phyloP scores from a whole-genome alignment of 2,797 vertebrate genomes.

The Liparis tanakae region DNA sequence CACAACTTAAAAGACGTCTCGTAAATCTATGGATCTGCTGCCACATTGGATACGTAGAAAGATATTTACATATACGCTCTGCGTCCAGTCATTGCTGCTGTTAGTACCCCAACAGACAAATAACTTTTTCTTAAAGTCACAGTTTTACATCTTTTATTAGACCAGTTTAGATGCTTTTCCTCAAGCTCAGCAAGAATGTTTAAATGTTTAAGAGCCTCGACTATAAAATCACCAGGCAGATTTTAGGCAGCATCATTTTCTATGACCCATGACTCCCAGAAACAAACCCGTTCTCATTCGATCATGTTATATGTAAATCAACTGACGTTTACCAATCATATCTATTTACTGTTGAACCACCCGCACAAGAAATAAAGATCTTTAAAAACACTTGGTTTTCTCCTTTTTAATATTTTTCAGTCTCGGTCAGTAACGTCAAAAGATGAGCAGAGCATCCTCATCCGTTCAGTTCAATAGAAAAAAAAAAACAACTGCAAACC shows the following conservation, averaged over 20 bases:
- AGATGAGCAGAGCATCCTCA: conserved; percentile 31
- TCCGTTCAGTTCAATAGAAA: conserved; percentile 56
- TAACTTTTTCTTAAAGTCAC: conserved; percentile 48
- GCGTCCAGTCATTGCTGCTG: conserved; percentile 54
- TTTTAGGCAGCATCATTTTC: conserved; percentile 19
- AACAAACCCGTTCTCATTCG: conserved; percentile 49
- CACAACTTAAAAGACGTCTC: conserved; percentile 39
- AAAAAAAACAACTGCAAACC: conserved; percentile 57
- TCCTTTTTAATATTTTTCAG: conserved; percentile 60
- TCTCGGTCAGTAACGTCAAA: conserved; percentile 44
- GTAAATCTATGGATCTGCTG: conserved; percentile 70
- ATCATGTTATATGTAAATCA: conserved; percentile 61
- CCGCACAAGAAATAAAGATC: conserved; percentile 85
- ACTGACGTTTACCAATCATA: conserved; percentile 73
- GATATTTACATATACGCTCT: conserved; percentile 30
- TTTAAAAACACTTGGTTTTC: conserved; percentile 50
- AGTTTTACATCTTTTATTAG: conserved; percentile 43
- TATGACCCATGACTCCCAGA: conserved; percentile 32
- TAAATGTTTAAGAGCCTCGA: conserved; percentile 18
- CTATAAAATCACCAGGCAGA: conserved; percentile 21
- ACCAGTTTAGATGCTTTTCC: conserved; percentile 21
- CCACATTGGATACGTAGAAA: conserved; percentile 46
- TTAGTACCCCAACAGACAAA: conserved; percentile 50
- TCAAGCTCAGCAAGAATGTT: conserved; percentile 12
- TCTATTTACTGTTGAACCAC: conserved; percentile 81